Percentiles rank a stretch among this genome's conserved stretches.
These are phyloP conservation scores for Drosophila flavopinicola DNA, from an alignment of 2,888 invertebrate species.

Conservation along the genomic window DNA sequence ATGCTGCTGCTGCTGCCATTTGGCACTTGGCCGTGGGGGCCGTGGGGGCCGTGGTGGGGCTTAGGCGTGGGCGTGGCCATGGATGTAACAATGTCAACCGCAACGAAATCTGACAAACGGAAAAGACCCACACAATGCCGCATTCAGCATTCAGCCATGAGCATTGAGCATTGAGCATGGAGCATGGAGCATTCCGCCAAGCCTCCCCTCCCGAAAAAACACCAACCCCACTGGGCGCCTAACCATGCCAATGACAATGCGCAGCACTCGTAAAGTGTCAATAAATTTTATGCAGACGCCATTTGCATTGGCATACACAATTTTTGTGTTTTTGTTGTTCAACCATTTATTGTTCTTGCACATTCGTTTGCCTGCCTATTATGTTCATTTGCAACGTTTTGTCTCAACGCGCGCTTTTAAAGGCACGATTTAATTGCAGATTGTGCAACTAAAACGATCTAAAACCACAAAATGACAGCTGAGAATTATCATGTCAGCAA, in stretches of 20 bases:
- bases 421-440: conserved; percentile 66
- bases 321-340: conserved; percentile 52
- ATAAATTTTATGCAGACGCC: conserved; percentile 79
- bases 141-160: conserved; percentile 8
- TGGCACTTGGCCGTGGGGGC: background rate
- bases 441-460: conserved; percentile 65
- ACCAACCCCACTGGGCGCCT: conserved; percentile 6
- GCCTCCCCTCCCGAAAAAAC: too few species aligned
- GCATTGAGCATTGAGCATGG: background rate
- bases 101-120: conserved; percentile 61
- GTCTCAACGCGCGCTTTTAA: conserved; percentile 37
- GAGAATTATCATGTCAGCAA: conserved; percentile 59
- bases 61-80: conserved; percentile 44
- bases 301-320: conserved; percentile 74
- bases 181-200: conserved; percentile 1
- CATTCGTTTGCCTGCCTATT: conserved; percentile 39
- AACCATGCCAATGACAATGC: conserved; percentile 68
- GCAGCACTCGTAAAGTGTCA: conserved; percentile 67
- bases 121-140: conserved; percentile 49
- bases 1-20: conserved; percentile 12
- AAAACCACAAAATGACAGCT: conserved; percentile 58
- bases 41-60: background rate
- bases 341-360: conserved; percentile 16
- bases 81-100: conserved; percentile 73
- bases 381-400: conserved; percentile 71